phyloP scores from a whole-genome alignment of 2,888 invertebrate genomes.

The Lycaena phlaeas region DNA sequence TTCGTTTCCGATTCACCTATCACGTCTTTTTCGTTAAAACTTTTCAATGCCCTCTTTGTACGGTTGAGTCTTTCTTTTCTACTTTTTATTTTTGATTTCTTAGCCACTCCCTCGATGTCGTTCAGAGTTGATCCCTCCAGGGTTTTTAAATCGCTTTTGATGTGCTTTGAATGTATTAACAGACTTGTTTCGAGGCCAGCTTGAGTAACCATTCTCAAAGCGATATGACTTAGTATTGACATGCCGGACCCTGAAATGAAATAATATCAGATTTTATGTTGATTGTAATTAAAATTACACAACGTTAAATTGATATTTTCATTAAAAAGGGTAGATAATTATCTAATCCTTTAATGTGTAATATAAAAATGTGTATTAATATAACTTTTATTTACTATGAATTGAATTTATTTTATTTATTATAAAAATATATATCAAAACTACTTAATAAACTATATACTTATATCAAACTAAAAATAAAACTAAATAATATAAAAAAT shows the following conservation, averaged over 20 bases:
- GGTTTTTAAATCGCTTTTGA: constrained; percentile 40
- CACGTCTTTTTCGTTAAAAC: constrained; percentile 33
- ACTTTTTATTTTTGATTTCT: constrained; percentile 53
- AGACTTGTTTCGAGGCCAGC: constrained; percentile 63
- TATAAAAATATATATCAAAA: no score
- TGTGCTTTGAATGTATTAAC: constrained; percentile 55
- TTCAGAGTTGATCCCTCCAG: constrained; percentile 41
- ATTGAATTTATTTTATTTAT: no score
- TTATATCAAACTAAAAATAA: no score
- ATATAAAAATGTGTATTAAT: no score
- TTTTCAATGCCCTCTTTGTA: constrained; percentile 44
- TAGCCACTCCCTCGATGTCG: constrained; percentile 50
- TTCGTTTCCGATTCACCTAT: constrained; percentile 38
- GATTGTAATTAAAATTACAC: no score
- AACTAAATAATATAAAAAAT: no score
- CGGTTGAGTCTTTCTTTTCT: constrained; percentile 56
- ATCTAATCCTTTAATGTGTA: no score
- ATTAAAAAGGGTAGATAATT: no score
- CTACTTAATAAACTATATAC: no score
- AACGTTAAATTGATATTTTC: no score
- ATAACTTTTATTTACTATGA: no score
- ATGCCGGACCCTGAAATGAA: constrained; percentile 77
- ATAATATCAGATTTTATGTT: neutral
- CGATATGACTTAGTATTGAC: constrained; percentile 84
- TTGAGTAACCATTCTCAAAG: constrained; percentile 84